These are phyloP conservation scores for Lasioglossum oenotherae DNA, from an alignment of 2,888 invertebrate genomes.

Conservation along the genomic window DNA sequence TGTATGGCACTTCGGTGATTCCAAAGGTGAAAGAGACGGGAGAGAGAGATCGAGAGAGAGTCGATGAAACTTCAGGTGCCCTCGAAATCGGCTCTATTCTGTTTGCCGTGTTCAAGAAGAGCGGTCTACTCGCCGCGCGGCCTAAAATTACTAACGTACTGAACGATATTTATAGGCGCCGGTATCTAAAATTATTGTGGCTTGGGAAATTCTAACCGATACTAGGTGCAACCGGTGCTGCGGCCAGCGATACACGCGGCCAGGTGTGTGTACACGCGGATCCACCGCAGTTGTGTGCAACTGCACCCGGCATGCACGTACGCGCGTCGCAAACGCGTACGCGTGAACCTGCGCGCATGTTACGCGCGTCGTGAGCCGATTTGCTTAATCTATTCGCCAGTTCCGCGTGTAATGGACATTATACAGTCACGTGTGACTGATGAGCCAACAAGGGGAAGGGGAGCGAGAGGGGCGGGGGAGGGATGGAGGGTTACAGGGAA, in stretches of 20 bases:
- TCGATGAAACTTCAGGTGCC: not conserved
- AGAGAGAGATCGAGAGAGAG: not conserved
- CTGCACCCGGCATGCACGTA: not conserved
- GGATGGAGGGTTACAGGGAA: not conserved
- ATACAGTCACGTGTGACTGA: conserved; percentile 67
- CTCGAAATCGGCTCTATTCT: conserved; percentile 31
- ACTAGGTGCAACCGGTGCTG: conserved; percentile 63
- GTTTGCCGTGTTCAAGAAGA: conserved; percentile 45
- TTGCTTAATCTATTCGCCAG: conserved; percentile 67
- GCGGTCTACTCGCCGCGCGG: conserved; percentile 9
- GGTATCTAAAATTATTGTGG: conserved; percentile 67
- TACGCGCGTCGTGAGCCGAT: conserved; percentile 65
- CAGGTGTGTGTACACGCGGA: conserved; percentile 46
- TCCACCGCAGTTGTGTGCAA: not conserved
- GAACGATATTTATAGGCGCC: conserved; percentile 65
- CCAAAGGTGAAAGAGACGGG: not conserved
- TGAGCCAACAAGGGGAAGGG: conserved; percentile 60
- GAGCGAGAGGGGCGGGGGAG: conserved; percentile 6
- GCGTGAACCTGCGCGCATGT: conserved; percentile 32
- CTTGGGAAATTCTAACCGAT: conserved; percentile 66
- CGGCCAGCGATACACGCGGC: conserved; percentile 55
- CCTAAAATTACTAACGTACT: conserved; percentile 58
- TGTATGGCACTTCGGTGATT: not conserved
- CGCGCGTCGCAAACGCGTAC: not conserved
- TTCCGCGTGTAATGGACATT: conserved; percentile 65